Base-by-base conservation (phyloP, 2,113 vertebrate species). In the Atlantisia rogersi region DNA sequence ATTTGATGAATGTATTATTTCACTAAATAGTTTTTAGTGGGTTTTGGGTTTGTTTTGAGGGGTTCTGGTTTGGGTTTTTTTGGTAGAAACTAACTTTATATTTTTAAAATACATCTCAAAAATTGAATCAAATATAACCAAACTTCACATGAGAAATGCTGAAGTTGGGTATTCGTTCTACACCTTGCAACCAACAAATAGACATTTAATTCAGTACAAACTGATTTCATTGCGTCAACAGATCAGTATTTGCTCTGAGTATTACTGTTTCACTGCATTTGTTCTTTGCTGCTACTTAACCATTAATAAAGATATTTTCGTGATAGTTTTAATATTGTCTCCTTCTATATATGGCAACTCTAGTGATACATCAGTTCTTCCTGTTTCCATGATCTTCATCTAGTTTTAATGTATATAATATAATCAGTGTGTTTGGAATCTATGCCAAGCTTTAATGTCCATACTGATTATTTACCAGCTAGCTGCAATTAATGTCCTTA, bases 81-180 rank as follows among this genome's bases (percentile, higher is more conserved):
- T 77, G 95, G 78, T 94, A 82, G 64, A 96, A 96, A 85, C 78
- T 52, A 86, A 88, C 25, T 91, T 91, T 94, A 88, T 56, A 35
- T 18, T 68, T 52, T 91, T 58, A 85, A 92, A 96, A 93, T 44
- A 79, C 94, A 76, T 81, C 52, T 88, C 73, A 87, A 85, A 92
- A 85, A 90, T 37, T 88, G 94, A 97, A 93, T 95, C 40, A 75
- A 83, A 17, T 56, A 81, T 94, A 94, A 94, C 32, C 59, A 48
- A 81, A 94, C 40, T 42, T 90, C 52, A 79, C n/a, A 16, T 86
- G 35, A 95, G n/a, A 91, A 62, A 31, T 93, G 29, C 42, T 75
- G 69, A 91, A 86, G 55, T 67, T 68, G 24, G 12, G 13, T 83
- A 68, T 90, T 82, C 56, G 50, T 79, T 25, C 15, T 55, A 28